These are phyloP conservation scores for Meandrusa payeni DNA, from an alignment of 2,888 invertebrate species.

Conservation along the genomic window DNA sequence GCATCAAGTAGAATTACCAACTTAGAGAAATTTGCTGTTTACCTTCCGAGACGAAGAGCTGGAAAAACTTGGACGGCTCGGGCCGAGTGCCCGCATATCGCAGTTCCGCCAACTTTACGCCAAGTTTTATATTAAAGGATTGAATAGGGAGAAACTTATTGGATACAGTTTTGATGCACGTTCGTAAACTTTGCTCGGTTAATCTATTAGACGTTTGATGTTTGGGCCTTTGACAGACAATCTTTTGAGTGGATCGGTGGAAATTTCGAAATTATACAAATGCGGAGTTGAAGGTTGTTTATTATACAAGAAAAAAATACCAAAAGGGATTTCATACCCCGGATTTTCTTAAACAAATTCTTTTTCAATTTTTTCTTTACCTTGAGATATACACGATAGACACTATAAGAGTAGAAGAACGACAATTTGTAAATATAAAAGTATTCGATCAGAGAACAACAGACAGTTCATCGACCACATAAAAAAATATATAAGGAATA, in stretches of 20 bases:
- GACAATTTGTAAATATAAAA: too few species aligned
- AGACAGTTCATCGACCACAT: too few species aligned
- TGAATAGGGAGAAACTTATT: slow-evolving; percentile 42
- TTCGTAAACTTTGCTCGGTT: slow-evolving; percentile 18
- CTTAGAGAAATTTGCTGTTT: slow-evolving; percentile 47
- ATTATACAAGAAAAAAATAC: too few species aligned
- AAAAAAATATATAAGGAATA: too few species aligned
- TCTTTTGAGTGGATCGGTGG: slow-evolving; percentile 6
- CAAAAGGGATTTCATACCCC: too few species aligned
- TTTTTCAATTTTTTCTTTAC: too few species aligned
- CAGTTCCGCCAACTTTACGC: slow-evolving; percentile 30
- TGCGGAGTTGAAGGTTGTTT: too few species aligned
- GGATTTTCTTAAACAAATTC: too few species aligned
- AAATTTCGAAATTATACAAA: too few species aligned
- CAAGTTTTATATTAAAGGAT: slow-evolving; percentile 66
- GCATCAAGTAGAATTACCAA: slow-evolving; percentile 29
- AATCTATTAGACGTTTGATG: slow-evolving; percentile 23
- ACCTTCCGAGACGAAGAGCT: slow-evolving; percentile 53
- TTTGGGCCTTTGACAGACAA: slow-evolving; percentile 17
- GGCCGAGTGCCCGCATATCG: slow-evolving; percentile 58
- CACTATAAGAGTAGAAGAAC: too few species aligned
- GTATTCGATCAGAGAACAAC: too few species aligned
- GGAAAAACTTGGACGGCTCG: slow-evolving; percentile 45
- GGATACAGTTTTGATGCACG: slow-evolving; percentile 34
- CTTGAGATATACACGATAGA: too few species aligned